Conservation (phyloP, 2,113 vertebrate genomes). For the Chaetorhynchus papuensis region DNA sequence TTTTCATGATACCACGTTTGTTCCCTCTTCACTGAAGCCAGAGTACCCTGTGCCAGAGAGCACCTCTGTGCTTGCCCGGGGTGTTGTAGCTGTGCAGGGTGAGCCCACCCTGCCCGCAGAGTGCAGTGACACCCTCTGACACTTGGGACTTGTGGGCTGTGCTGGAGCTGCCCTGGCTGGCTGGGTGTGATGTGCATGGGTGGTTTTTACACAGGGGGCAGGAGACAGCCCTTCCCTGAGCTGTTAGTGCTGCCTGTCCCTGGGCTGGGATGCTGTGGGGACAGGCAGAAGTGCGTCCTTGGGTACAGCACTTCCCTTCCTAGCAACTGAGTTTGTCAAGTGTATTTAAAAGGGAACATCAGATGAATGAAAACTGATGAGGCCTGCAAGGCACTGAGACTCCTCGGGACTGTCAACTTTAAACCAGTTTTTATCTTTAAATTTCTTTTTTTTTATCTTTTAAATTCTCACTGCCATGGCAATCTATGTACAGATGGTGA, state of each 20-base stretch:
- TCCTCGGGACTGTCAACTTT: neutral
- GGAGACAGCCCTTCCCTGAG: neutral
- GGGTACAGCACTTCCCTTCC: neutral
- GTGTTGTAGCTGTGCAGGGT: neutral
- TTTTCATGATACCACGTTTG: neutral
- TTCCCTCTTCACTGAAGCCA: neutral
- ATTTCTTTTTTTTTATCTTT: slow-evolving; percentile 22
- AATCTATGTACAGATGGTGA: neutral
- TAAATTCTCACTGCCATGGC: neutral
- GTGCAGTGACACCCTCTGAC: neutral
- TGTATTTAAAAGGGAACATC: neutral
- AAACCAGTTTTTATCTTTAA: slow-evolving; percentile 34
- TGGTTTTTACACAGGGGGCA: neutral
- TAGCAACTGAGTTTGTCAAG: neutral
- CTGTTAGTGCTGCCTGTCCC: neutral
- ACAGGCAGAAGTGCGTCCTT: neutral
- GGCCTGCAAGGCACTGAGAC: neutral
- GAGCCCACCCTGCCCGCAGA: neutral
- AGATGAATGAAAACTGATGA: neutral
- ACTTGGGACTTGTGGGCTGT: neutral
- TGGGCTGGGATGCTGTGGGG: neutral
- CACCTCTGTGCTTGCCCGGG: neutral
- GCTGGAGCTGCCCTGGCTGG: neutral
- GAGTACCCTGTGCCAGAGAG: neutral
- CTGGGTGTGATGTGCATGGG: neutral